Conservation (phyloP, 2,888 invertebrate genomes). For the Drosophila eohydei region DNA sequence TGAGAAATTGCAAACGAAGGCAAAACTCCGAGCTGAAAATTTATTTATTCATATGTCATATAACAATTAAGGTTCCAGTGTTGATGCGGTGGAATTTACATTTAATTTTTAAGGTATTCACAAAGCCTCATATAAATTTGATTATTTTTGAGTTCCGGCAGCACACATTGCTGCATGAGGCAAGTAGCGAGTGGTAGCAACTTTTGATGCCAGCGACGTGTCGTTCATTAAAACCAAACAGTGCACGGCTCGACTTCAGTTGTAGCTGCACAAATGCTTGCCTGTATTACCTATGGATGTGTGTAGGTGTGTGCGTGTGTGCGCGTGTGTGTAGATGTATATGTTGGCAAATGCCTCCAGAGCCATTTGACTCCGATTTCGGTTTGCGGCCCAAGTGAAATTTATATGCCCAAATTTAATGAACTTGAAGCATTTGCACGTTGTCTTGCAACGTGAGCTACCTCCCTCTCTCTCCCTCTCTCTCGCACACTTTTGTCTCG, state of each 20-base stretch:
- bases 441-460: constrained; percentile 14
- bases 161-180: background rate
- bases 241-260: constrained; percentile 10
- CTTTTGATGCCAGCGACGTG: constrained; percentile 13
- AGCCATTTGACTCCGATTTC: constrained; percentile 80
- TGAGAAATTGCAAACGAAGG: background rate
- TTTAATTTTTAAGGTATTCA: constrained; percentile 2
- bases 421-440: constrained; percentile 76
- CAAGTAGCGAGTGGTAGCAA: constrained; percentile 9
- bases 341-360: constrained; percentile 66
- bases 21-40: background rate
- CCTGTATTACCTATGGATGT: constrained; percentile 35
- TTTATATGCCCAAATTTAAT: constrained; percentile 81
- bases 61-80: background rate
- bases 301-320: constrained; percentile 11
- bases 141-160: background rate
- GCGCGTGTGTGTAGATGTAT: constrained; percentile 33
- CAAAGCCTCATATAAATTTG: constrained; percentile 2
- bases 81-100: constrained; percentile 2
- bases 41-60: constrained; percentile 5
- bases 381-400: constrained; percentile 80
- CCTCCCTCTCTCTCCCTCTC: background rate
- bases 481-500: background rate
- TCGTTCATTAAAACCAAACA: constrained; percentile 32
- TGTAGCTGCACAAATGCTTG: constrained; percentile 23